phyloP scores from a whole-genome alignment of 2,797 vertebrate species.

The Gymnodraco acuticeps region DNA sequence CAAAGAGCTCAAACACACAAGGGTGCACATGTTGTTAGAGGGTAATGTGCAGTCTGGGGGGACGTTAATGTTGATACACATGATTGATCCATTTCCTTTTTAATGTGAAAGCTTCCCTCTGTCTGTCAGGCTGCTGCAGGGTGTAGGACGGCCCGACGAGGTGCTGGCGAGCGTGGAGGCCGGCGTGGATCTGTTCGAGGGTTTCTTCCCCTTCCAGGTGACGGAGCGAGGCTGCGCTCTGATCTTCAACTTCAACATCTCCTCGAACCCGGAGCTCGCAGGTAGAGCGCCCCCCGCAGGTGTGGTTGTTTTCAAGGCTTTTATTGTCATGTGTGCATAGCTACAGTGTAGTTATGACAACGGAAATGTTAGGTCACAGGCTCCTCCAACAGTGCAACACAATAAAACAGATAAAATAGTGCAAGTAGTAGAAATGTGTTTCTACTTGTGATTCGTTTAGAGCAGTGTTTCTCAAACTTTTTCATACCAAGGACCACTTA shows the following conservation, averaged over 20 bases:
- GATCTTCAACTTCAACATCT: constrained; percentile 86
- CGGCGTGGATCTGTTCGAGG: constrained; percentile 96
- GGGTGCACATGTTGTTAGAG: constrained; percentile 20
- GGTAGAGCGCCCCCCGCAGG: constrained; percentile 81
- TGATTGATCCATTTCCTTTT: not conserved
- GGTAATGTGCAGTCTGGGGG: constrained; percentile 4
- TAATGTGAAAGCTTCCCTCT: not conserved
- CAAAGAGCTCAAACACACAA: constrained; percentile 13
- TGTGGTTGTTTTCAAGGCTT: constrained; percentile 42
- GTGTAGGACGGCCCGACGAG: constrained; percentile 93
- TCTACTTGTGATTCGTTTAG: too few relatives aligned
- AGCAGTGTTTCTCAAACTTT: too few relatives aligned
- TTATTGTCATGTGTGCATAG: too few relatives aligned
- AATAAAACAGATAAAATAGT: too few relatives aligned
- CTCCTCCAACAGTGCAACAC: too few relatives aligned
- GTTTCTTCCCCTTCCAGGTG: constrained; percentile 94
- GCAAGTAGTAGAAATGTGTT: too few relatives aligned
- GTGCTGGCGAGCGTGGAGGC: constrained; percentile 92
- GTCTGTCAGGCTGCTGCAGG: constrained; percentile 88
- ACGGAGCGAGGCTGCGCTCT: constrained; percentile 94
- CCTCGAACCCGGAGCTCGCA: constrained; percentile 86
- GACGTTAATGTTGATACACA: constrained; percentile 2
- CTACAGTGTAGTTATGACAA: too few relatives aligned
- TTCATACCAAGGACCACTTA: too few relatives aligned
- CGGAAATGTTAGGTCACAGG: too few relatives aligned